These are phyloP conservation scores for Acanthosepion esculentum DNA, from an alignment of 2,888 invertebrate genomes.

Conservation along the genomic window DNA sequence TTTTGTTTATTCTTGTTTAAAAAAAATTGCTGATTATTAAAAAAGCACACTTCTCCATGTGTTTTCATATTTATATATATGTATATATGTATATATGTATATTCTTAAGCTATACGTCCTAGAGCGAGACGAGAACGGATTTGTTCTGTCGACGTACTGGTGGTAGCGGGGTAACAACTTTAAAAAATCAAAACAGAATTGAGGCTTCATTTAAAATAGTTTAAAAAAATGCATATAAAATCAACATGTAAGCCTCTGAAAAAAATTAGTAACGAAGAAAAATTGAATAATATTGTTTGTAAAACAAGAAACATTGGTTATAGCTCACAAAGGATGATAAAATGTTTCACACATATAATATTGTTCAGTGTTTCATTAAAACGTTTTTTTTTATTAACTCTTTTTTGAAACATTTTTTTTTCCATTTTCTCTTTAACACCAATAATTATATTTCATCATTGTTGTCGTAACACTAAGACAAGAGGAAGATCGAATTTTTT, in stretches of 20 bases:
- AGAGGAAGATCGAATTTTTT: background rate
- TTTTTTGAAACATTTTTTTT: background rate
- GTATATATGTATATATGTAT: background rate
- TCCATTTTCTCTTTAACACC: background rate
- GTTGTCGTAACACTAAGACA: background rate
- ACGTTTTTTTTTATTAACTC: background rate
- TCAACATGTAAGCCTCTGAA: background rate
- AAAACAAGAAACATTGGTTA: background rate
- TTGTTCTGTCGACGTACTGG: slow-evolving; percentile 21
- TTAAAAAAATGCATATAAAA: slow-evolving; percentile 17
- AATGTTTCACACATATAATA: slow-evolving; percentile 33
- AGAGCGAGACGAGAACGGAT: background rate
- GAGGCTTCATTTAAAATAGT: slow-evolving; percentile 33
- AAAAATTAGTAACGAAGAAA: background rate
- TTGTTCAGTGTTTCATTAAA: slow-evolving; percentile 3
- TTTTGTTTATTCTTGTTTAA: background rate
- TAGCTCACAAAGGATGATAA: slow-evolving; percentile 18
- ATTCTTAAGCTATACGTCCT: slow-evolving; percentile 12
- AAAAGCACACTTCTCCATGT: background rate
- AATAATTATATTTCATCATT: background rate
- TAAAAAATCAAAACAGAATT: background rate
- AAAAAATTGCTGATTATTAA: background rate
- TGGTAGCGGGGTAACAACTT: slow-evolving; percentile 14
- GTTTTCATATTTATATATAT: background rate
- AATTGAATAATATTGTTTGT: background rate